phyloP scores from a whole-genome alignment of 1,140 invertebrate species.

The Drosophila trapezifrons region DNA sequence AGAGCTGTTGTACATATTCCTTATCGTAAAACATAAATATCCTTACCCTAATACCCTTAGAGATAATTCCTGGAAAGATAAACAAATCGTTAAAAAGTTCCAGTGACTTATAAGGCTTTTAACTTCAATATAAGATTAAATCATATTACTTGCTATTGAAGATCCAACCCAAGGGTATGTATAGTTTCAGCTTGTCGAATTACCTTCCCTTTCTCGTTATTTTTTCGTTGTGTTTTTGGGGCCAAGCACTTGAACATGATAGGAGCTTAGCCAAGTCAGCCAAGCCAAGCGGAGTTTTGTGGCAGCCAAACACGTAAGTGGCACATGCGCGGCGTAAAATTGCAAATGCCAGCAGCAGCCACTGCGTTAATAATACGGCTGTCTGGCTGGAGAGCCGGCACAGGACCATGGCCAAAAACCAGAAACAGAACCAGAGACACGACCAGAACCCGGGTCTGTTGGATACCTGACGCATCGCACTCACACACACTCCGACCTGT shows the following conservation, averaged over 20 bases:
- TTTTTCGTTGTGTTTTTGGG: constrained; percentile 54
- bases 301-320: constrained; percentile 74
- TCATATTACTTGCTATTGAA: not conserved
- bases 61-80: no score
- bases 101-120: no score
- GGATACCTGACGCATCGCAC: constrained; percentile 48
- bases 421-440: constrained; percentile 35
- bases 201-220: constrained; percentile 8
- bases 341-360: constrained; percentile 59
- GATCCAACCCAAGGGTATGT: not conserved
- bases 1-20: not conserved
- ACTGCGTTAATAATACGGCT: constrained; percentile 78
- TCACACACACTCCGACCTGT: constrained; percentile 28
- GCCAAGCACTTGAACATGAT: constrained; percentile 80
- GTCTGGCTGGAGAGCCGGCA: constrained; percentile 46
- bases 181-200: not conserved
- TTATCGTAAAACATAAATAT: no score
- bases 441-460: constrained; percentile 18
- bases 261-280: constrained; percentile 72
- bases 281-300: constrained; percentile 60
- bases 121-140: no score
- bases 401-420: constrained; percentile 19
- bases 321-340: constrained; percentile 75
- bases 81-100: no score
- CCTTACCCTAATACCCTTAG: no score